Evolutionary conservation across 2,113 vertebrate species (phyloP), one percentile per base, ranked within the genome.

Genomic region (Salvator merianae): DNA sequence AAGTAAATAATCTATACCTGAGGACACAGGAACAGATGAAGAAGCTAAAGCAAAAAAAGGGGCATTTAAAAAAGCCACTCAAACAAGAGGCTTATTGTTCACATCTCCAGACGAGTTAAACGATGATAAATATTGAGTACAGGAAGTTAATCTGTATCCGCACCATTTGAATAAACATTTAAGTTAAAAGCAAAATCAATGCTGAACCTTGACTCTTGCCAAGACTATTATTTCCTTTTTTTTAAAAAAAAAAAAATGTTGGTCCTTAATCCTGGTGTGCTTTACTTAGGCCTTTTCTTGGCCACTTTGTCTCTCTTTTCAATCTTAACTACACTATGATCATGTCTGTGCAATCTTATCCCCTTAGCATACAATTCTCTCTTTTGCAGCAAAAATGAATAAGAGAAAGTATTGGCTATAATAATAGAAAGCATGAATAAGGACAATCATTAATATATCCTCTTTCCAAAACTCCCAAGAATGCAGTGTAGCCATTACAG

Each of bases 141-240:
- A 93, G 89, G 88, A 93, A 93, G 91, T 90, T 89, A 93, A 94
- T 93, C 92, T 90, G 87, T 91, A 94, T 85, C 90, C 88, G 84
- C 77, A 85, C 88, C 86, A 88, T 93, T 77, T 91, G 89, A 93
- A 92, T 94, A 93, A 93, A 92, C 87, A 93, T 77, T n/a, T 68
- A 89, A 90, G 88, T 88, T 90, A 75, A 85, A 89, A 93, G 88
- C 24, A 84, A 93, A 93, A 91, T 90, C 89, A 88, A 81, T 80
- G 91, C 85, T 65, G 82, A 86, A 86, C 79, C 85, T 85, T 84
- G 85, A 84, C 81, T 94, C 89, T 83, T 86, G 91, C 86, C 92
- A 91, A 2, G 79, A 86, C 81, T 86, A 91, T 89, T 77, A 3
- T 24, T 30, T 32, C 66, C 66, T 68, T 34, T 32, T 69, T 34